Base-by-base conservation (phyloP, 2,888 invertebrate genomes). In the Chouioia cunea region DNA sequence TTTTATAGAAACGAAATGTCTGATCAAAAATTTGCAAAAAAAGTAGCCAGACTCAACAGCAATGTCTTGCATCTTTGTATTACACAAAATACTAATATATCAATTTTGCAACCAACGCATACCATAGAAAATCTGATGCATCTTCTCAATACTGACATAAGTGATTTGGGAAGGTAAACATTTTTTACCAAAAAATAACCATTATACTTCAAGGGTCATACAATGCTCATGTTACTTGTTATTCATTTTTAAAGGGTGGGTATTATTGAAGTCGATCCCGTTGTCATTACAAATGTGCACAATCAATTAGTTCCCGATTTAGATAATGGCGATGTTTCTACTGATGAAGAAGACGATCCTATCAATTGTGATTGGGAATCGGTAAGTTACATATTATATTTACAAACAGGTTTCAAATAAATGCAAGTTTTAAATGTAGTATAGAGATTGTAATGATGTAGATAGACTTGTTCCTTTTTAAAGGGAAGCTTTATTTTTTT, bases 361-460 rank as follows among this genome's bases (percentile, higher is more conserved):
- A 88, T 93, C 72, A 90, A 91, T 78, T 91, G 91, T 86, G 96
- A 93, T 81, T 94, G 94, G 93, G 94, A 94, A 86, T 90, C 92
- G 69, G 93, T 94, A 82, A 86, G 88, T 86, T 48, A 63, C 36
- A 12, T 43, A n/a, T 18, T 23, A 53, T 18, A n/a, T 52, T 52
- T 27, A 6, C 6, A 6, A 27, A 27, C 6, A 27, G 27, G 27
- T 27, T 27, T 3, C 27, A 27, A 3, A 27, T 27, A 6, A 27
- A 6, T 27, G 27, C 6, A 27, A 27, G 27, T 27, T n/a, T n/a
- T n/a, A n/a, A n/a, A n/a, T n/a, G n/a, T n/a, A n/a, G n/a, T n/a
- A n/a, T n/a, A n/a, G n/a, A n/a, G n/a, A n/a, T n/a, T n/a, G n/a
- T n/a, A n/a, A n/a, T n/a, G n/a, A n/a, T n/a, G n/a, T n/a, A n/a